Base-by-base conservation (phyloP, 2,888 invertebrate species). In the Noctua janthina region DNA sequence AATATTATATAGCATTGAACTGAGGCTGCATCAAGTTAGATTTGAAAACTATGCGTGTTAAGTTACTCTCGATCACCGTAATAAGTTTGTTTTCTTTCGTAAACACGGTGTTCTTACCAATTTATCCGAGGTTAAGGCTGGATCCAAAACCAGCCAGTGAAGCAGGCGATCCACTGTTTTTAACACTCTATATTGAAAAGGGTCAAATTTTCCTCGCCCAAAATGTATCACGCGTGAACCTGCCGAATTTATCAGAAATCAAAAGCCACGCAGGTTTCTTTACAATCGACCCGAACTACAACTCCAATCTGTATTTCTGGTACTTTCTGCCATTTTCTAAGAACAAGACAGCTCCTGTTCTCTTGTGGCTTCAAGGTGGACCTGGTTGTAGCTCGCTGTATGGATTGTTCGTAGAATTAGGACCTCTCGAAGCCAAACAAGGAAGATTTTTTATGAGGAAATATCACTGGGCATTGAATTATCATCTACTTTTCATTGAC, bases 301-400 rank as follows among this genome's bases (percentile, higher is more conserved):
- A 97, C 79, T 97, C 97, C 5, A 97, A 98, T 92, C 93, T 97
- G 83, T 98, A 97, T 92, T 98, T 98, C 93, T 98, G 98, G 98
- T 98, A 97, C 90, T 98, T 98, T 90, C 97, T 97, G 20, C 95
- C 97, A 1, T 93, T 95, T 89, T 93, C 92, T 2, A 93, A 94
- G 68, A 91, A 93, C 43, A 86, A 92, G 59, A 90, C 92, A 6
- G 97, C 97, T 0, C 97, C 97, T 1, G 93, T 97, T 0, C 78
- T 97, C 1, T 91, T 97, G 4, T 97, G 97, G 97, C 94, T 97
- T 0, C 97, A 97, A 93, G 97, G 97, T 2, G 97, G 97, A 0
- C 97, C 97, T 0, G 97, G 97, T 8, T 96, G 94, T 0, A 97
- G 97, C 69, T 97, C 97, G 0, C 89, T 97, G 35, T 97, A 95